Conservation (phyloP, 2,113 vertebrate species). For the Heloderma charlesbogerti region DNA sequence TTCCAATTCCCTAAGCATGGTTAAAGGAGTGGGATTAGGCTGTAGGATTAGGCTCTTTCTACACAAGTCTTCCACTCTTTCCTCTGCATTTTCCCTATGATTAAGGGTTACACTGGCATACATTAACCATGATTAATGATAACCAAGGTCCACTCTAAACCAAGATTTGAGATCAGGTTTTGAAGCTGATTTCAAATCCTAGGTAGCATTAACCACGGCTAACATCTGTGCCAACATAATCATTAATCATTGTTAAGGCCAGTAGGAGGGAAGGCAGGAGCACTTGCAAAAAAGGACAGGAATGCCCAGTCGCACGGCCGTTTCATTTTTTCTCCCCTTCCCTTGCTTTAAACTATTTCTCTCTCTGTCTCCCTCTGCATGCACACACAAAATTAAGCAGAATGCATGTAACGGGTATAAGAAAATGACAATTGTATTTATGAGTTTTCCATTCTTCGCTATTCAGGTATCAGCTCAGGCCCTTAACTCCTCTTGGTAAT, state of each 20-base stretch:
- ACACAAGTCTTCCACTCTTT: neutral
- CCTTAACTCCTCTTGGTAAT: constrained; percentile 25
- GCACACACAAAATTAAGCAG: neutral
- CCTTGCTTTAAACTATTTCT: neutral
- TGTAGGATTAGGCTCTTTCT: neutral
- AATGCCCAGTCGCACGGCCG: neutral
- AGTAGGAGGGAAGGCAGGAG: neutral
- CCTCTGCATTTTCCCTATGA: neutral
- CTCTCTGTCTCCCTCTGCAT: neutral
- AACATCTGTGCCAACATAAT: neutral
- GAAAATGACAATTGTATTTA: constrained; percentile 28
- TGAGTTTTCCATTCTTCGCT: constrained; percentile 40
- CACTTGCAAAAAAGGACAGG: neutral
- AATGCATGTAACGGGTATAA: neutral
- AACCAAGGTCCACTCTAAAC: neutral
- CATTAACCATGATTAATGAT: neutral
- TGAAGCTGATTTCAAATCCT: neutral
- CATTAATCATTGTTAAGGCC: neutral
- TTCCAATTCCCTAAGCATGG: neutral
- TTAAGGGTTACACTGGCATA: neutral
- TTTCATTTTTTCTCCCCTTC: neutral
- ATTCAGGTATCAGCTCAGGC: constrained; percentile 30
- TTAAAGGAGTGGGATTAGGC: neutral
- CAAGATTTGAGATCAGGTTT: neutral
- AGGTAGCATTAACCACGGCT: neutral